Base-by-base conservation (phyloP, 2,797 vertebrate genomes). In the Mormyrus proboscirostris region DNA sequence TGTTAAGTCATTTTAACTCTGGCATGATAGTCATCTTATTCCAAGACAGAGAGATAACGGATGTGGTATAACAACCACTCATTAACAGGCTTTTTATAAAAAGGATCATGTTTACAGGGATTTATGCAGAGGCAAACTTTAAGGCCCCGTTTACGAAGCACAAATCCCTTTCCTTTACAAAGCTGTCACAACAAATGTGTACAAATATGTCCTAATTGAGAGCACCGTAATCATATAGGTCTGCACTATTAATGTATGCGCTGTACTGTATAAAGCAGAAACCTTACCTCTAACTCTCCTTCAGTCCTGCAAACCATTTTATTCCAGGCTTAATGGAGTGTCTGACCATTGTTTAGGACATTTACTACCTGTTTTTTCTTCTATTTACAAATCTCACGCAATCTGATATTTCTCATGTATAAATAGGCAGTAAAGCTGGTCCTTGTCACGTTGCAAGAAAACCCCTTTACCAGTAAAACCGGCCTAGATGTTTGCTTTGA, bases 361-460 rank as follows among this genome's bases (percentile, higher is more conserved):
- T 79, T 79, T 79, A 79, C 19, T 79, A 79, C 16, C 33, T 29
- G 41, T 7, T 44, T 79, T 47, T 79, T 47, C 5, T 79, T 79
- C 38, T 19, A 79, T 79, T 79, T 47, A 79, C 73, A 41, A 19
- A 79, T 79, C 16, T 79, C 73, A 79, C 73, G 7, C 73, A 41
- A 79, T 86, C 47, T 51, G 47, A 86, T 86, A 53, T 53, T 86
- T 86, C 22, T 86, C 22, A 86, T 53, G 22, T 55, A 53, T 86
- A 86, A 86, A 86, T 29, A 55, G 83, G 10, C 83, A 29, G 50
- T 22, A 85, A 50, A 49, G 25, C 4, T 7, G 47, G 29, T 55
- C 41, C 41, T 47, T 79, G 44, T 79, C 33, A 79, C 5, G 6
- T 79, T 41, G 38, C 44, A 79, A 79, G 29, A 14, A 79, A 79